Evolutionary conservation across 2,888 invertebrate genomes (phyloP).

Genomic region (Stenotaenia linearis): DNA sequence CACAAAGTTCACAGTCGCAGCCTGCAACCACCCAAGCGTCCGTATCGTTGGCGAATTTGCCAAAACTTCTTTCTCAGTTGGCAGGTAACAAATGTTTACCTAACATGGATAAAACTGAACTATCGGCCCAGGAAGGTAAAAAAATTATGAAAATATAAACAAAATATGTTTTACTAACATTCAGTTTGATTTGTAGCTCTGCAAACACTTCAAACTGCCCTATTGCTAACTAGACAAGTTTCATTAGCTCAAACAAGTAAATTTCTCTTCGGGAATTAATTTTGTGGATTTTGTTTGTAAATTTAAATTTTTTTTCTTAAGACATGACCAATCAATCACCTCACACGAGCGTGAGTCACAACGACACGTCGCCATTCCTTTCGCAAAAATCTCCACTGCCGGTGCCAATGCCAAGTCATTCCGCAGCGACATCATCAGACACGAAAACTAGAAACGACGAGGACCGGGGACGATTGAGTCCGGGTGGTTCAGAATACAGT

Average conservation of each 20-base stretch:
- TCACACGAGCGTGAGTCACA: conserved; percentile 6
- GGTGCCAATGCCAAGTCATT: conserved; percentile 30
- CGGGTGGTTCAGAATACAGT: conserved; percentile 39
- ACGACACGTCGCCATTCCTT: conserved; percentile 36
- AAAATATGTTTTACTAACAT: conserved; percentile 31
- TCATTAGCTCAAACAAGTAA: conserved; percentile 40
- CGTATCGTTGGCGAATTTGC: conserved; percentile 51
- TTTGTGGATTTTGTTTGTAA: not conserved
- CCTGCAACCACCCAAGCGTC: conserved; percentile 41
- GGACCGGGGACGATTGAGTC: conserved; percentile 37
- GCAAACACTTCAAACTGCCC: conserved; percentile 54
- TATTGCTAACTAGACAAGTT: conserved; percentile 45
- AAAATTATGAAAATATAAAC: conserved; percentile 36
- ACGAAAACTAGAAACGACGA: conserved; percentile 32
- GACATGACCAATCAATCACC: conserved; percentile 30
- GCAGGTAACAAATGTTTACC: conserved; percentile 40
- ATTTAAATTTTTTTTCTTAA: not conserved
- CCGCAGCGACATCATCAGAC: conserved; percentile 33
- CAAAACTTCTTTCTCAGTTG: conserved; percentile 45
- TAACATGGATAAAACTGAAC: conserved; percentile 56
- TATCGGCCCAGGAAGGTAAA: conserved; percentile 54
- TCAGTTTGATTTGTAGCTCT: no score
- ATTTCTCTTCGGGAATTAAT: not conserved
- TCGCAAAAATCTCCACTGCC: conserved; percentile 36
- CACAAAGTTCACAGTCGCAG: conserved; percentile 38